Evolutionary conservation across 2,113 vertebrate genomes (phyloP), one percentile per base, ranked within the genome.

Genomic region (Arothron firmamentum): DNA sequence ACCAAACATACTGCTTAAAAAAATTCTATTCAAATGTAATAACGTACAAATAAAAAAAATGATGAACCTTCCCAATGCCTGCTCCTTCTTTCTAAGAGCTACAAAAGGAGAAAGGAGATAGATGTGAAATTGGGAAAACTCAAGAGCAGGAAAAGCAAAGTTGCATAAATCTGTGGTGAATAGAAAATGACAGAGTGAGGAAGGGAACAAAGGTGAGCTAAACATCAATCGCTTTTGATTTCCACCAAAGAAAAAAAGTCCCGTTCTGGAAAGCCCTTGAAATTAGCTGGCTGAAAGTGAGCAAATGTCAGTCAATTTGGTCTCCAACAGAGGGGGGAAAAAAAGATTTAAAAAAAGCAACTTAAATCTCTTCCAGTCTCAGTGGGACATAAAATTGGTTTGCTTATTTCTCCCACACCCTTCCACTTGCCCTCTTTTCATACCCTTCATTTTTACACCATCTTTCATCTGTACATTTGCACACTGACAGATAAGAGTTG

Each of bases 241-340:
- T 72, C 60, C 65, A 19, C 73, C 62, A 76, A n/a, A n/a, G 77
- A 85, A 86, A 38, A 23, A 85, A 76, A 56, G 56, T 56, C 83
- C 67, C 73, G 73, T 82, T 83, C 78, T 83, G 82, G 81, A 85
- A 89, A 70, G 77, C 74, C 79, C 81, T 79, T 85, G 84, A 87
- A 89, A 89, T 87, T 83, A 85, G 71, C 78, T 76, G 9, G 62
- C 64, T 80, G 81, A 85, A 87, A 85, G 79, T 83, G 80, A 83
- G 75, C 76, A 77, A 38, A 77, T 85, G 82, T 82, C 79, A 80
- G 83, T 89, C 70, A 69, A 85, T 81, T 85, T 70, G 85, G 79
- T 85, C 82, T 75, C 42, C 18, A 66, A 67, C 48, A 38, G 69
- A 72, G 60, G 49, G 83, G 80, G 76, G 14, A 72, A 74, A 64